Evolutionary conservation across 1,140 invertebrate species (phyloP), one percentile per base, ranked within the genome.

Genomic region (Brachionus calyciflorus): DNA sequence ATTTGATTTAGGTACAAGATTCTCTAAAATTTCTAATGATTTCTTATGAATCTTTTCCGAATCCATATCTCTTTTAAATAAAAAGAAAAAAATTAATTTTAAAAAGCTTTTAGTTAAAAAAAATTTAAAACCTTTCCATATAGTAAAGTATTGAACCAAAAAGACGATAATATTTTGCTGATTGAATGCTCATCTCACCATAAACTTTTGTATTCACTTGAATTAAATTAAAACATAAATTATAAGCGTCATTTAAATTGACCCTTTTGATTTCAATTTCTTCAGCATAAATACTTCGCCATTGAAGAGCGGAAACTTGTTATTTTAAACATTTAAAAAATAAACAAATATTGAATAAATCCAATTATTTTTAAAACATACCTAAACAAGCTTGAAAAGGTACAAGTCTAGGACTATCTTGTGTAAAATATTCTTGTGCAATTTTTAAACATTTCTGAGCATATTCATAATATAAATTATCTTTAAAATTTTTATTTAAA

Each of bases 401-500:
- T n/a, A 73, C 51, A 2, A 73, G 26, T 24, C 12, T 73, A 4
- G 69, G 69, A 49, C 19, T 51, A 19, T 24, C n/a, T 26, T n/a
- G 6, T 33, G 6, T 10, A 51, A 26, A 73, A 41, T 73, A 73
- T 7, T 73, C 46, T 19, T 33, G 33, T 5, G 69, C 69, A 33
- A 73, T 73, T 55, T 28, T 73, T 5, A 28, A 73, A 21, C 46
- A 19, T 33, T 40, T 49, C 14, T 73, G 46, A 1, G 69, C 46
- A 26, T 73, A 73, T 73, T 73, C 69, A 41, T 73, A 73, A 46
- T 51, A 73, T 24, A 73, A 21, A 73, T 73, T 33, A 21, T 73
- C 51, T 26, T 49, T 51, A 24, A 73, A 73, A 21, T 30, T 33
- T 51, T 55, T 49, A 28, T 41, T 73, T 28, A 55, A 51, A 10